A percentile compares a stretch with the other conserved stretches of the same genome.
Conservation (phyloP, 2,797 vertebrate genomes). For the Sphaeramia orbicularis region DNA sequence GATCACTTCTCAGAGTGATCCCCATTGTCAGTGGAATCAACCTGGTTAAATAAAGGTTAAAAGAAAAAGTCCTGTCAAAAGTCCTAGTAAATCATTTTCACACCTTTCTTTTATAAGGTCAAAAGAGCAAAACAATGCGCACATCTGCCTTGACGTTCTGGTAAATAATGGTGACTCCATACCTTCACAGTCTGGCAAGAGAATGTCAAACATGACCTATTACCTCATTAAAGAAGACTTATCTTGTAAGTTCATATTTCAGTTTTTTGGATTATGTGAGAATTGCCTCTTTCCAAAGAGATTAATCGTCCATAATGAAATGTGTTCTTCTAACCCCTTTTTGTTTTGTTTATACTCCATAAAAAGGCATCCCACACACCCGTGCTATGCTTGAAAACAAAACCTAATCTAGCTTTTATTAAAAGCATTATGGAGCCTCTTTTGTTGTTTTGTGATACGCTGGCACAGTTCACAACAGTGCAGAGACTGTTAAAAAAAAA, state of each 20-base stretch:
- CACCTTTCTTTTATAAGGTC: too few species aligned
- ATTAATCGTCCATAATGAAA: constrained; percentile 10
- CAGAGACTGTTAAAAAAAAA: constrained; percentile 12
- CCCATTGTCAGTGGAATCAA: too few species aligned
- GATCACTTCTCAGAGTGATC: too few species aligned
- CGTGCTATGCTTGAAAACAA: constrained; percentile 39
- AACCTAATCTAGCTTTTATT: constrained; percentile 54
- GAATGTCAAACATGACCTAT: background rate
- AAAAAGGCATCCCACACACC: constrained; percentile 21
- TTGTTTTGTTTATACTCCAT: constrained; percentile 29
- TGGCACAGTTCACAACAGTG: constrained; percentile 23
- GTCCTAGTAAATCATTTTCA: too few species aligned
- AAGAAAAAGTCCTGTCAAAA: too few species aligned
- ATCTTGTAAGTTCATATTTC: background rate
- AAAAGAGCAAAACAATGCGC: too few species aligned
- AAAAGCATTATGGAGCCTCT: constrained; percentile 27
- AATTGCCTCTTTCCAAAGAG: background rate
- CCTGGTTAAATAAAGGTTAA: too few species aligned
- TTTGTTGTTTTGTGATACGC: constrained; percentile 39
- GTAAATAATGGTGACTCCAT: background rate
- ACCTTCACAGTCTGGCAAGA: background rate
- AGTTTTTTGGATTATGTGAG: background rate
- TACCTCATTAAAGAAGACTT: background rate
- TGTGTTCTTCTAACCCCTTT: constrained; percentile 22
- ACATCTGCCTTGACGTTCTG: background rate